Evolutionary conservation across 2,888 invertebrate species (phyloP), one percentile per base, ranked within the genome.

Genomic region (Papilio demoleus): DNA sequence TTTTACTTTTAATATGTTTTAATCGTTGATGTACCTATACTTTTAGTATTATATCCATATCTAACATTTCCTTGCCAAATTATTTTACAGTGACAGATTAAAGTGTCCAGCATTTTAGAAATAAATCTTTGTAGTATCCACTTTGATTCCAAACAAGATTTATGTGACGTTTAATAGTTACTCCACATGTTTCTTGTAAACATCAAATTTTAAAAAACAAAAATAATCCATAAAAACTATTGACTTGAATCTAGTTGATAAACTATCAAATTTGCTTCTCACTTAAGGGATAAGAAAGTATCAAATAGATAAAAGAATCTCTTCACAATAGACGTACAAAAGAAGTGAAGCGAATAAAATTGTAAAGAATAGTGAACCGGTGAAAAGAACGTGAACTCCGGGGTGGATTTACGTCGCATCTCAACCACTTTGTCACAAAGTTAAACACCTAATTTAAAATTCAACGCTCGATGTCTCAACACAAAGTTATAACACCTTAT

Each of bases 361-460:
- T 53, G 50, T 53, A 53, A 27, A 53, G 50, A 53, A 53, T 53
- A 53, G 50, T 27, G 50, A 53, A 53, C 27, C 27, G 50, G 50
- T 53, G n/a, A 53, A 53, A 53, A 53, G 50, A 27, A 14, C 27
- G 27, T 27, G 50, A 53, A 17, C 17, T 58, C 14, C 58, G 9
- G 19, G 31, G 58, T 36, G 19, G 34, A 34, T 58, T 34, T 17
- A 58, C 58, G 58, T 58, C 34, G 58, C 58, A 19, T 58, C 58
- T 31, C 58, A 19, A 34, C 34, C 17, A 58, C 34, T 58, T 58
- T 34, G 34, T 58, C 58, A 58, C 34, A 31, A 58, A 34, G 34
- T 58, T 58, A 58, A 58, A 34, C 34, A 34, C 19, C 36, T 58
- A 58, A 58, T 34, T 58, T 34, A 58, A 58, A 58, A 58, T 58